Conservation (phyloP, 2,113 vertebrate genomes). For the Chlorodrepanis virens region DNA sequence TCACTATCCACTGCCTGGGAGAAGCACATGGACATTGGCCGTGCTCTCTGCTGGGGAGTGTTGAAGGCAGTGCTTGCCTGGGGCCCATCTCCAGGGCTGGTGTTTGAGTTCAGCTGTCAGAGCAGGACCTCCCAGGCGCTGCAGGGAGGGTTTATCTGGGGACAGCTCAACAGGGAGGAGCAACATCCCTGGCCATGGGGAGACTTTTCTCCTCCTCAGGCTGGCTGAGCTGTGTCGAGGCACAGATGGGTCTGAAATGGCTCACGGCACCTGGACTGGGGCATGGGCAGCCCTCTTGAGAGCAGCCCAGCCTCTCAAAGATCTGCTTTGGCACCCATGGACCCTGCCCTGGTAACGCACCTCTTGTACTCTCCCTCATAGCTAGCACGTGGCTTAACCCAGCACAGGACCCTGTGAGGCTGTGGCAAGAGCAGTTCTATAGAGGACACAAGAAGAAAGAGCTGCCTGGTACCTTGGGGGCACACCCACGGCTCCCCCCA, state of each 20-base stretch:
- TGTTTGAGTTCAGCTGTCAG: not conserved
- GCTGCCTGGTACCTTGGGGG: not conserved
- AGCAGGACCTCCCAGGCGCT: not conserved
- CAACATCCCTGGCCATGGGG: not conserved
- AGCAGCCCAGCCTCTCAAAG: not conserved
- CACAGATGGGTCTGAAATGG: not conserved
- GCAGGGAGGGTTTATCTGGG: not conserved
- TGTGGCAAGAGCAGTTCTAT: not conserved
- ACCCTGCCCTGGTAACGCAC: not conserved
- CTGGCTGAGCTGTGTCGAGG: not conserved
- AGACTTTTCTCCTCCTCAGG: not conserved
- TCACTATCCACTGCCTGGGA: not conserved
- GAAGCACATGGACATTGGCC: accelerated
- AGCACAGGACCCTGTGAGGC: not conserved
- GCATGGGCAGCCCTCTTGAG: not conserved
- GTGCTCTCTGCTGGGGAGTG: accelerated
- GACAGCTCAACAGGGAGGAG: not conserved
- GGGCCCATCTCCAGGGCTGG: not conserved
- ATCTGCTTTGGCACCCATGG: not conserved
- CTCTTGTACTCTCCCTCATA: no score
- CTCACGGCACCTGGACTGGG: not conserved
- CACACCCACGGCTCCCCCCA: accelerated
- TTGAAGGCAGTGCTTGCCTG: not conserved
- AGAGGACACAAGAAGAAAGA: not conserved
- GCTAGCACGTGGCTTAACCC: not conserved